Conservation (phyloP, 2,888 invertebrate genomes). For the Caenorhabditis wallacei region DNA sequence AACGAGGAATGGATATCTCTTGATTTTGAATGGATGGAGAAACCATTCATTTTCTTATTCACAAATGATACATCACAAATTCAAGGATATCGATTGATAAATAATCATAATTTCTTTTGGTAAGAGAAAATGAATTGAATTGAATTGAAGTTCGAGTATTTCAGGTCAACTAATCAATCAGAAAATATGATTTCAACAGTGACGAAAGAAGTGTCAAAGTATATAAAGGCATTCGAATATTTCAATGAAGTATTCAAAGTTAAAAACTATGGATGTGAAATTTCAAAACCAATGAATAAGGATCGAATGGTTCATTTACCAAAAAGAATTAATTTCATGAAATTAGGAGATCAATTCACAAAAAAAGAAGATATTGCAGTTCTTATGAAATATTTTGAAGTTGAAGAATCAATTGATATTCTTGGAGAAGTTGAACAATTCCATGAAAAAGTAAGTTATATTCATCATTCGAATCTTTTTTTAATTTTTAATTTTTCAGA, state of each 20-base stretch:
- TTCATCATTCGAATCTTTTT: not conserved
- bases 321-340: not conserved
- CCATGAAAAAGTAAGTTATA: slow-evolving; percentile 2
- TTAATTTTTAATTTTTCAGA: not conserved
- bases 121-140: not conserved
- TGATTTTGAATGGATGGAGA: not conserved
- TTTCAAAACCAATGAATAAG: not conserved
- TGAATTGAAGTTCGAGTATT: not conserved
- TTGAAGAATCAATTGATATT: not conserved
- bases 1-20: not conserved
- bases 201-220: not conserved
- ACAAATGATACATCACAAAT: not conserved
- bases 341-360: not conserved
- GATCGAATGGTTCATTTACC: not conserved
- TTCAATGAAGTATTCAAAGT: not conserved
- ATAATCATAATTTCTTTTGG: not conserved
- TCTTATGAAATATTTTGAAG: not conserved
- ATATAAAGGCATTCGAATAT: not conserved
- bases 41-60: not conserved
- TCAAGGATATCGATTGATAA: not conserved
- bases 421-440: not conserved
- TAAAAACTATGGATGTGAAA: not conserved
- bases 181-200: not conserved
- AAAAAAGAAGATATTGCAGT: not conserved
- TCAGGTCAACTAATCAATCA: not conserved